Percentiles rank a stretch among this genome's conserved stretches.
Conservation (phyloP, 2,113 vertebrate genomes). For the Redunca redunca region DNA sequence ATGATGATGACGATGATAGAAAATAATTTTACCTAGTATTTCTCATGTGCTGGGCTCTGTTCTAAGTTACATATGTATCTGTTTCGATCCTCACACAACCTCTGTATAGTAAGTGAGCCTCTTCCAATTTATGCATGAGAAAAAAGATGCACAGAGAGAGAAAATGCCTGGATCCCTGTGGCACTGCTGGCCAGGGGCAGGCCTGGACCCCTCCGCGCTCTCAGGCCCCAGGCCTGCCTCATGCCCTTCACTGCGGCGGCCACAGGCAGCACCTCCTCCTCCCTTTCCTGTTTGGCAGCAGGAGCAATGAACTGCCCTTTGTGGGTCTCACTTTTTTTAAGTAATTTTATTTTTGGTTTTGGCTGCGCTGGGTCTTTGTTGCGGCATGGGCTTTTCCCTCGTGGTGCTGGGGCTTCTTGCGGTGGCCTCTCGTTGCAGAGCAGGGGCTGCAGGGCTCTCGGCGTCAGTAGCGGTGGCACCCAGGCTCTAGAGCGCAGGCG, state of each 20-base stretch:
- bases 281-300: not conserved
- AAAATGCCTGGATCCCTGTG: not conserved
- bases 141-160: not conserved
- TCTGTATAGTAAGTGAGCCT: not conserved
- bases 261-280: fast-evolving
- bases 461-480: not conserved
- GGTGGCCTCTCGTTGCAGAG: not conserved
- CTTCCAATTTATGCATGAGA: not conserved
- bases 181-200: not conserved
- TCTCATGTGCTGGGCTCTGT: not conserved
- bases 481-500: not conserved
- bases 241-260: not conserved
- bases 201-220: not conserved
- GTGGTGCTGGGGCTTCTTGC: not conserved
- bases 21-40: not conserved
- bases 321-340: not conserved
- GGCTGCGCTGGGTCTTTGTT: not conserved
- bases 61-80: not conserved
- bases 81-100: not conserved
- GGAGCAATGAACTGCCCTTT: not conserved
- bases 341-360: not conserved
- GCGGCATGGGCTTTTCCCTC: fast-evolving
- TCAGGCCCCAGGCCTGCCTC: not conserved
- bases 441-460: not conserved
- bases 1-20: too few species aligned